Percentiles rank a stretch among this genome's conserved stretches.
phyloP scores from a whole-genome alignment of 2,888 invertebrate genomes.

The Temnothorax unifasciatus region DNA sequence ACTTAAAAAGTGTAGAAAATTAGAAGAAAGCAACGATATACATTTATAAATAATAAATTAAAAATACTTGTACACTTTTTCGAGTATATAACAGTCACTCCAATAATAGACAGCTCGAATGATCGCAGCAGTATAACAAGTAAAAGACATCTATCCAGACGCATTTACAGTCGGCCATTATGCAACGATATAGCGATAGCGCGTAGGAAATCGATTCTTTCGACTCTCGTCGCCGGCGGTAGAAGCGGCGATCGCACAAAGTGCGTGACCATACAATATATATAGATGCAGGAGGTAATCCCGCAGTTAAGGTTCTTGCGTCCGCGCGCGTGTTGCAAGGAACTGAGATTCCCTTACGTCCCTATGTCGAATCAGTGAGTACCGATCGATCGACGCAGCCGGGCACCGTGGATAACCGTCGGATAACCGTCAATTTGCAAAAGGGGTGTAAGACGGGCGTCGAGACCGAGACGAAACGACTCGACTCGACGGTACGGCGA shows the following conservation, averaged over 20 bases:
- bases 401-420: slow-evolving; percentile 63
- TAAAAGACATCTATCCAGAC: neutral
- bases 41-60: slow-evolving; percentile 4
- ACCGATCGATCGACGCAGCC: slow-evolving; percentile 75
- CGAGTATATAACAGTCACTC: neutral
- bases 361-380: slow-evolving; percentile 77
- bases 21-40: neutral
- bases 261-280: slow-evolving; percentile 65
- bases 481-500: slow-evolving; percentile 56
- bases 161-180: slow-evolving; percentile 13
- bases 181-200: slow-evolving; percentile 49
- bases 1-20: neutral
- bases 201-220: slow-evolving; percentile 57
- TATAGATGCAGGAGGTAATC: slow-evolving; percentile 57
- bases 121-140: neutral
- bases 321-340: slow-evolving; percentile 55
- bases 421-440: slow-evolving; percentile 77
- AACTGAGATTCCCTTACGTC: slow-evolving; percentile 58
- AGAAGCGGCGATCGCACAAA: slow-evolving; percentile 62
- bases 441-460: slow-evolving; percentile 69
- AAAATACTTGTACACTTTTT: neutral
- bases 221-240: slow-evolving; percentile 50
- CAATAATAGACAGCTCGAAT: neutral
- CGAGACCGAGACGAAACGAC: slow-evolving; percentile 70
- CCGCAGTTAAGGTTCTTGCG: slow-evolving; percentile 60